Percentiles rank a stretch among this genome's conserved stretches.
Evolutionary conservation across 2,888 invertebrate species (phyloP).

Genomic region (Prenolepis imparis): DNA sequence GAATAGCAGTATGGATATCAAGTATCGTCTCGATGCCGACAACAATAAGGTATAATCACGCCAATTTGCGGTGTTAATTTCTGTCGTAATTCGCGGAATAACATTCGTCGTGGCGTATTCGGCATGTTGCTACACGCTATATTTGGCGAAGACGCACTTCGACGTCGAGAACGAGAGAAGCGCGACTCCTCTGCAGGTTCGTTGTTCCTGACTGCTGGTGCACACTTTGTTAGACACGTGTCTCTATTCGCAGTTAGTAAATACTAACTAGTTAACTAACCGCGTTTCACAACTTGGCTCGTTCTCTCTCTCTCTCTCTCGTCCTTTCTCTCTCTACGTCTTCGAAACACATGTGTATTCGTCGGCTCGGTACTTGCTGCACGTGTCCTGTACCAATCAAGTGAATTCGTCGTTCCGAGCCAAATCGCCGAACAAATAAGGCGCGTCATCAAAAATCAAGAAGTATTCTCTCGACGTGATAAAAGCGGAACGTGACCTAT

Average conservation of each 20-base stretch:
- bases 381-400: slow-evolving; percentile 39
- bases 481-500: background rate
- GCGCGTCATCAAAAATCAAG: slow-evolving; percentile 7
- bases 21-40: background rate
- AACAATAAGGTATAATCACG: slow-evolving; percentile 40
- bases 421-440: slow-evolving; percentile 33
- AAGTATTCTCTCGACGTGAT: slow-evolving; percentile 10
- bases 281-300: slow-evolving; percentile 30
- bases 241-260: slow-evolving; percentile 71
- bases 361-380: slow-evolving; percentile 35
- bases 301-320: slow-evolving; percentile 9
- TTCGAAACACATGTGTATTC: slow-evolving; percentile 44
- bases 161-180: slow-evolving; percentile 26
- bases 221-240: slow-evolving; percentile 57
- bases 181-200: slow-evolving; percentile 48
- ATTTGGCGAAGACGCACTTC: slow-evolving; percentile 4
- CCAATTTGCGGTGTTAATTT: slow-evolving; percentile 41
- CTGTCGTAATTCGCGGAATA: slow-evolving; percentile 24
- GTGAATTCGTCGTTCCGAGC: slow-evolving; percentile 58
- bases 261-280: slow-evolving; percentile 75
- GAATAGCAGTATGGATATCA: slow-evolving; percentile 22
- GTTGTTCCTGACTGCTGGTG: slow-evolving; percentile 44
- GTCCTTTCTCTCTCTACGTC: slow-evolving; percentile 9
- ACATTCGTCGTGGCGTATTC: slow-evolving; percentile 17
- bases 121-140: background rate